phyloP scores from a whole-genome alignment of 30 jellyfish, hydroid and myxozoan species.

The Chironex yamaguchii region DNA sequence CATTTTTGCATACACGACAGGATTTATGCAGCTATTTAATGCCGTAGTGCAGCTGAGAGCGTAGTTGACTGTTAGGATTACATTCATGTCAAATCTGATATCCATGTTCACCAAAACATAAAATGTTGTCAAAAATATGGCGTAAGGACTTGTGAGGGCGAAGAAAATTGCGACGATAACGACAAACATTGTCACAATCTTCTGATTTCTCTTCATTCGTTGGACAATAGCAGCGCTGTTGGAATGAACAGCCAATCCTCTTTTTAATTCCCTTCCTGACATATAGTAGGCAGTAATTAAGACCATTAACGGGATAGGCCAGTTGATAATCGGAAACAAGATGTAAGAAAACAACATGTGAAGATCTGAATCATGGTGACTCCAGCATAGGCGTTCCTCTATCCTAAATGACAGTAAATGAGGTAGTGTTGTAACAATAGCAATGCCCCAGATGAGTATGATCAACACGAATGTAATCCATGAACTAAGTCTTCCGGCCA shows the following conservation, averaged over 20 bases:
- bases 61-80: constrained; percentile 44
- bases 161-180: constrained; percentile 19
- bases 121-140: too few relatives aligned
- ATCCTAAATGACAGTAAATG: too few relatives aligned
- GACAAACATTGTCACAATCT: constrained; percentile 47
- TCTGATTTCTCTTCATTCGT: constrained; percentile 14
- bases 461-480: too few relatives aligned
- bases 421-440: too few relatives aligned
- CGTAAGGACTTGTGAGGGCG: constrained; percentile 48
- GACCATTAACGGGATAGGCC: too few relatives aligned
- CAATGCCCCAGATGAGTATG: too few relatives aligned
- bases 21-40: constrained; percentile 67
- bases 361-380: too few relatives aligned
- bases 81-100: constrained; percentile 13
- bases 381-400: too few relatives aligned
- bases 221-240: not conserved
- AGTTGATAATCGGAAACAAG: too few relatives aligned
- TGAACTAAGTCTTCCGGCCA: too few relatives aligned
- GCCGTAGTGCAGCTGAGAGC: constrained; percentile 23
- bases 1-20: constrained; percentile 55
- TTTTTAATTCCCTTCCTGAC: constrained; percentile 19
- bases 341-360: too few relatives aligned
- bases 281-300: too few relatives aligned
- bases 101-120: constrained; percentile 16
- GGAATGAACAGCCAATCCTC: not conserved